phyloP scores from a whole-genome alignment of 2,888 invertebrate genomes.

The Invenusta paracnida region DNA sequence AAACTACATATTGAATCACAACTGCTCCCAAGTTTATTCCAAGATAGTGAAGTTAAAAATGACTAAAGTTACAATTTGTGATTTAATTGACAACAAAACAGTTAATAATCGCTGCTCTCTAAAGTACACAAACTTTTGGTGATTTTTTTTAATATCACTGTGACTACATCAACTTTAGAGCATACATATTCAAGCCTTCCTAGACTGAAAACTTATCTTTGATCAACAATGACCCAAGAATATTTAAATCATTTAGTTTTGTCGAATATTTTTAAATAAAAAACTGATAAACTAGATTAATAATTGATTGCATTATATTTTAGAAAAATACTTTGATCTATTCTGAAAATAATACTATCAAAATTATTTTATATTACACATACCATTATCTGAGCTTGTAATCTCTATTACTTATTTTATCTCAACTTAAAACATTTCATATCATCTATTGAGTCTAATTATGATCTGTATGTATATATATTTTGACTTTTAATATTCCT shows the following conservation, averaged over 20 bases:
- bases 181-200: background rate
- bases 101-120: background rate
- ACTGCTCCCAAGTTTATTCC: background rate
- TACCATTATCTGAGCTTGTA: too few relatives aligned
- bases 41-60: background rate
- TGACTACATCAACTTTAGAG: background rate
- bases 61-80: background rate
- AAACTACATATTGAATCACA: background rate
- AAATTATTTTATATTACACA: too few relatives aligned
- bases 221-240: background rate
- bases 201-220: background rate
- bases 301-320: background rate
- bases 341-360: too few relatives aligned
- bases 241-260: background rate
- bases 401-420: too few relatives aligned
- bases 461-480: too few relatives aligned
- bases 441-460: too few relatives aligned
- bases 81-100: background rate
- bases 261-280: background rate
- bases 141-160: background rate
- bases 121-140: too few relatives aligned
- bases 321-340: too few relatives aligned
- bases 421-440: too few relatives aligned
- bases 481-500: too few relatives aligned
- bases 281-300: background rate